phyloP scores from a whole-genome alignment of 2,113 vertebrate genomes.

The Chauna torquata region DNA sequence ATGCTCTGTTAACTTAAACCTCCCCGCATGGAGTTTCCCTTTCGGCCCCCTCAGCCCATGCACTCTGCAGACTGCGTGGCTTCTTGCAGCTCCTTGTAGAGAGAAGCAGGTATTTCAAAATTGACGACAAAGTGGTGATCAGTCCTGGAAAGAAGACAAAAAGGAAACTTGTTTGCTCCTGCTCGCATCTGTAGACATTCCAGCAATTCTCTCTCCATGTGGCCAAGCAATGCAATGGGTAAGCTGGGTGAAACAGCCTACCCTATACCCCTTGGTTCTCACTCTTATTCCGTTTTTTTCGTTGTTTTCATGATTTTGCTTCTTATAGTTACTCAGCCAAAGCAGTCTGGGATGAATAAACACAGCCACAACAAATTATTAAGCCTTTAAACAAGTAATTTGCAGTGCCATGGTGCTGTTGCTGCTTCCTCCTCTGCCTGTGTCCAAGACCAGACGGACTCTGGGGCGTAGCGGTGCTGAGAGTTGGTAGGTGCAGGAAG shows the following conservation, averaged over 20 bases:
- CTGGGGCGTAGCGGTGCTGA: neutral
- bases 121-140: neutral
- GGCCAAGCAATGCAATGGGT: neutral
- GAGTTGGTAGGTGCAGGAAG: neutral
- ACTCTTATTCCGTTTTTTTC: neutral
- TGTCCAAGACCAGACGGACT: neutral
- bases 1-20: neutral
- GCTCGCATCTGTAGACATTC: neutral
- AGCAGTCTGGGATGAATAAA: neutral
- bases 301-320: neutral
- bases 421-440: neutral
- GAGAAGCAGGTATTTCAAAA: neutral
- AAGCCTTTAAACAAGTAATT: accelerated
- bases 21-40: neutral
- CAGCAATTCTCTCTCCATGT: accelerated
- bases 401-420: neutral
- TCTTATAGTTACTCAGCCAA: neutral
- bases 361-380: neutral
- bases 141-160: neutral
- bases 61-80: neutral
- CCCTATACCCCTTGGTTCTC: neutral
- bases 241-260: neutral
- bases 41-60: neutral
- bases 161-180: neutral
- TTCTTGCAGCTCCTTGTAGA: neutral